Evolutionary conservation across 2,113 vertebrate species (phyloP).

Genomic region (Dolichotis patagonum): DNA sequence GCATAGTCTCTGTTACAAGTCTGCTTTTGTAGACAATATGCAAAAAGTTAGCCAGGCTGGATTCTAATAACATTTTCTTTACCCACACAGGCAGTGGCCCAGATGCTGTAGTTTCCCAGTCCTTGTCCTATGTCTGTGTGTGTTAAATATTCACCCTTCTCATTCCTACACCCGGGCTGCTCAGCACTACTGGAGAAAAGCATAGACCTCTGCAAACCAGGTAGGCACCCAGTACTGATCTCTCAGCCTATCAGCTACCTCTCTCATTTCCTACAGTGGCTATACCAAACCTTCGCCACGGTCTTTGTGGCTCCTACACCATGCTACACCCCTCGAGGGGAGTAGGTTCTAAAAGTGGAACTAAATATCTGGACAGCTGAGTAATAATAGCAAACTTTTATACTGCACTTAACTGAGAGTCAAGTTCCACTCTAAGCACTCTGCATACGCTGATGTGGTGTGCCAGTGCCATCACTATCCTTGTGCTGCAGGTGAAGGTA

Average conservation of each 20-base stretch:
- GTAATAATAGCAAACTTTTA: neutral
- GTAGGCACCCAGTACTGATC: neutral
- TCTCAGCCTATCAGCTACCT: neutral
- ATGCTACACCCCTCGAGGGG: neutral
- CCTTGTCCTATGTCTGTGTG: neutral
- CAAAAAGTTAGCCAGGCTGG: neutral
- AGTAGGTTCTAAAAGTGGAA: neutral
- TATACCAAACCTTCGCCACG: neutral
- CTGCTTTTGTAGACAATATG: neutral
- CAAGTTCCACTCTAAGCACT: neutral
- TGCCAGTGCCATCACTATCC: neutral
- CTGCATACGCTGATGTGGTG: neutral
- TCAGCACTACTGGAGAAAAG: neutral
- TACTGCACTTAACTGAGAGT: neutral
- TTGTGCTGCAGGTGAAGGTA: neutral
- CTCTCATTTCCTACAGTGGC: neutral
- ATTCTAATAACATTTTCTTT: neutral
- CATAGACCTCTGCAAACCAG: neutral
- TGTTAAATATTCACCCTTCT: neutral
- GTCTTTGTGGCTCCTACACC: accelerated
- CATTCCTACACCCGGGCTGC: neutral
- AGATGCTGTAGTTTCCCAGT: neutral
- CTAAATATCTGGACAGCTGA: neutral
- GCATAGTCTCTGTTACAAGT: neutral
- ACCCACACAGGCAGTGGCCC: neutral